These are phyloP conservation scores for Bradypodion pumilum DNA, from an alignment of 2,797 vertebrate genomes.

Conservation along the genomic window DNA sequence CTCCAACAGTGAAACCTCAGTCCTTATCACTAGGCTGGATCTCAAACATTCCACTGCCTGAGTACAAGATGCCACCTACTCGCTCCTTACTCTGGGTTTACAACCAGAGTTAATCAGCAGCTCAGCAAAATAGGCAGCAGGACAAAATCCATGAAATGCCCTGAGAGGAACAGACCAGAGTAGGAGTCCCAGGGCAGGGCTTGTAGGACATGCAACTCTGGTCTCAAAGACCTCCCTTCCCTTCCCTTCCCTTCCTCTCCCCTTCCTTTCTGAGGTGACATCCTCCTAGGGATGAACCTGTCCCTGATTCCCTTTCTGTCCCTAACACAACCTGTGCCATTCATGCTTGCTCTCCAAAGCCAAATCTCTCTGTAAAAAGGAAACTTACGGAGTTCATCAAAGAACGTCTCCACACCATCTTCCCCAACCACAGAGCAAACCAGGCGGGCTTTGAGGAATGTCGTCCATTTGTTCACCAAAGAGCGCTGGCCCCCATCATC, in stretches of 20 bases:
- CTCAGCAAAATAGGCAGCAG: not conserved
- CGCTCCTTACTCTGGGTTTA: not conserved
- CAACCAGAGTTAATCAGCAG: not conserved
- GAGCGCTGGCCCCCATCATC: conserved; percentile 86
- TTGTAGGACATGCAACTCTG: not conserved
- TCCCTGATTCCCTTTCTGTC: not conserved
- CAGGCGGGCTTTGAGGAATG: conserved; percentile 86
- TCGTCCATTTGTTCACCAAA: conserved; percentile 87
- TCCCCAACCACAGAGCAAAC: conserved; percentile 86
- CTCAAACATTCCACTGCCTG: not conserved
- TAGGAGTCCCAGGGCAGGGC: not conserved
- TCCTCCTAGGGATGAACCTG: not conserved
- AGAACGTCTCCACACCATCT: conserved; percentile 85
- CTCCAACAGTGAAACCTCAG: not conserved
- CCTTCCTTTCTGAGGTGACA: not conserved
- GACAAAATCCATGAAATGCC: not conserved
- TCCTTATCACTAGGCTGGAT: no score
- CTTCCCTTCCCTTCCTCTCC: not conserved
- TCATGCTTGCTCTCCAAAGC: not conserved
- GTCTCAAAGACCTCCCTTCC: not conserved
- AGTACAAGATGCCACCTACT: not conserved
- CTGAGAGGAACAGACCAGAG: not conserved
- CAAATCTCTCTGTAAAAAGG: not conserved
- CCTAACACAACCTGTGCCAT: not conserved
- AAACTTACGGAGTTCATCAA: conserved; percentile 85